phyloP scores from a whole-genome alignment of 53 echinoderm and acorn worm genomes.

The Holothuria leucospilota region DNA sequence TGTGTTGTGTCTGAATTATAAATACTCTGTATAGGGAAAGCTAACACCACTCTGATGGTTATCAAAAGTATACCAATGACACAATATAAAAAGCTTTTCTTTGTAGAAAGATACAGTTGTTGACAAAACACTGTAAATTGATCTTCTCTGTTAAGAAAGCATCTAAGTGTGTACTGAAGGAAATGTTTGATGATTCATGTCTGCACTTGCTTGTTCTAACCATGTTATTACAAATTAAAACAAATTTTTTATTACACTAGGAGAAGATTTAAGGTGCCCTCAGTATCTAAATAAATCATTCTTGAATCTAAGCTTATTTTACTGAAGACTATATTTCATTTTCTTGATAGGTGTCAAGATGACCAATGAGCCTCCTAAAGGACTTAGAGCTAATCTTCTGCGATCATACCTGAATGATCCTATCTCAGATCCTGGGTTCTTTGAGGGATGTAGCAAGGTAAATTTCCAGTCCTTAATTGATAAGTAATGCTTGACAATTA shows the following conservation, averaged over 20 bases:
- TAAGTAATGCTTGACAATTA: too few species aligned
- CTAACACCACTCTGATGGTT: background rate
- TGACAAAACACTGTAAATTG: background rate
- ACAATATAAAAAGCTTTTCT: too few species aligned
- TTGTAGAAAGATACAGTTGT: background rate
- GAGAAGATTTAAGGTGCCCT: too few species aligned
- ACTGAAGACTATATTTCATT: too few species aligned
- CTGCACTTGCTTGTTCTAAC: too few species aligned
- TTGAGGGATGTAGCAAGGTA: slow-evolving; percentile 96
- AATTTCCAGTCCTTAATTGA: background rate
- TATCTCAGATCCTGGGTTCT: slow-evolving; percentile 93
- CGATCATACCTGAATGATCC: slow-evolving; percentile 96
- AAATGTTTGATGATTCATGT: background rate
- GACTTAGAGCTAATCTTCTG: slow-evolving; percentile 88
- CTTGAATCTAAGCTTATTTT: too few species aligned
- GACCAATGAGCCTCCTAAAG: slow-evolving; percentile 99
- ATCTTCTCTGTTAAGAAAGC: too few species aligned
- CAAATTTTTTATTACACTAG: too few species aligned
- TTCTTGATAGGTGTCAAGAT: slow-evolving; percentile 87
- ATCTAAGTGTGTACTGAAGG: too few species aligned
- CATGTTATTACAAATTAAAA: too few species aligned
- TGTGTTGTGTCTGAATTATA: background rate
- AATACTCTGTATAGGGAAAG: background rate
- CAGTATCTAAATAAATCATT: too few species aligned
- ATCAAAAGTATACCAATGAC: too few species aligned